Evolutionary conservation across 2,888 invertebrate genomes (phyloP).

Genomic region (Lamellibrachia satsuma): DNA sequence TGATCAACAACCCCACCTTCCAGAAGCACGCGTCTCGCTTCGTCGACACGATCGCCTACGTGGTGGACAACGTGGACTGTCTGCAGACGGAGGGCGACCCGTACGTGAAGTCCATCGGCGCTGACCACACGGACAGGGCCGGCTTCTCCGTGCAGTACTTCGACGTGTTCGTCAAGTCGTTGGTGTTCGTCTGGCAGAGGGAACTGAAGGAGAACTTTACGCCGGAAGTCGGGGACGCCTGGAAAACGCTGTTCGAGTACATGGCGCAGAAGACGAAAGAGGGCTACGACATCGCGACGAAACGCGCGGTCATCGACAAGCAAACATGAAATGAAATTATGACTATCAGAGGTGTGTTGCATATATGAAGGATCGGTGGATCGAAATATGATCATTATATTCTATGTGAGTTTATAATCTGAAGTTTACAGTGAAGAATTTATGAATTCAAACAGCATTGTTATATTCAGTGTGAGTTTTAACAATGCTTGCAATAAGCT

Average conservation of each 20-base stretch:
- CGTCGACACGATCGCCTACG: slow-evolving; percentile 28
- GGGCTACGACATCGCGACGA: background rate
- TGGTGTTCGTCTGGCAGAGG: slow-evolving; percentile 28
- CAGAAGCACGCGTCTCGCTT: slow-evolving; percentile 29
- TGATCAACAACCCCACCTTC: slow-evolving; percentile 29
- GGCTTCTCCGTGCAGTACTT: slow-evolving; percentile 30
- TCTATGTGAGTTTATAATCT: no score
- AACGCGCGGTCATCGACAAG: background rate
- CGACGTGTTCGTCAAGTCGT: slow-evolving; percentile 30
- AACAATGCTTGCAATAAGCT: background rate
- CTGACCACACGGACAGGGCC: slow-evolving; percentile 14
- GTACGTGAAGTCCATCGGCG: background rate
- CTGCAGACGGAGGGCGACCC: slow-evolving; percentile 2
- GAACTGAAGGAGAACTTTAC: slow-evolving; percentile 30
- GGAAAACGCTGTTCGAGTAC: background rate
- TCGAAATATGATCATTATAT: no score
- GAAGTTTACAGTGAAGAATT: background rate
- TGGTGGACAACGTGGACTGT: slow-evolving; percentile 26
- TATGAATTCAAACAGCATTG: background rate
- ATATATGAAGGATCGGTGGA: no score
- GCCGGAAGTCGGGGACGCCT: slow-evolving; percentile 24
- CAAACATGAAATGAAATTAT: background rate
- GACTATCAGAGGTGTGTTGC: background rate
- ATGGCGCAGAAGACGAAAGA: slow-evolving; percentile 3
- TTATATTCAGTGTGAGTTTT: background rate